phyloP scores from a whole-genome alignment of 2,113 vertebrate species.

The Centrocercus urophasianus region DNA sequence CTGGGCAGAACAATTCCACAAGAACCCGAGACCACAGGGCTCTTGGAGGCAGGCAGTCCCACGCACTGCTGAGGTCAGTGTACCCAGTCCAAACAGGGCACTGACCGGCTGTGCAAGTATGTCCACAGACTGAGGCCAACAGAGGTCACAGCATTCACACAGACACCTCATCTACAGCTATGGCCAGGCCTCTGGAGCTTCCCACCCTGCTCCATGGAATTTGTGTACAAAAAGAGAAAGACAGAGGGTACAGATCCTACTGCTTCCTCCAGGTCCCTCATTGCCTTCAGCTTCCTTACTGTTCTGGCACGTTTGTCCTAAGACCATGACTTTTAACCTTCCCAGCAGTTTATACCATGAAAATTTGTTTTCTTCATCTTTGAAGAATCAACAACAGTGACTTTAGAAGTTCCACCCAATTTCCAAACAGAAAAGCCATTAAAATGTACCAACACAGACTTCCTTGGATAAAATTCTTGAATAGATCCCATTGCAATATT shows the following conservation, averaged over 20 bases:
- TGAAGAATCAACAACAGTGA: background rate
- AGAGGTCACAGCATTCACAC: background rate
- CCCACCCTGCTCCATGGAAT: background rate
- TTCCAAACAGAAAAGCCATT: background rate
- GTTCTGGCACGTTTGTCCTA: background rate
- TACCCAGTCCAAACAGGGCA: background rate
- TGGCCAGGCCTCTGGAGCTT: background rate
- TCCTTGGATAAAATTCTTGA: background rate
- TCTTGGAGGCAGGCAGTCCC: background rate
- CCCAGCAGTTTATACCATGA: background rate
- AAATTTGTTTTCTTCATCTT: background rate
- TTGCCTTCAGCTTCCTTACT: background rate
- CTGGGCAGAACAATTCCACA: background rate
- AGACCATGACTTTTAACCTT: background rate
- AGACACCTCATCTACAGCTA: background rate
- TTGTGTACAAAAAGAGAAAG: background rate
- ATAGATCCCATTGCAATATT: background rate
- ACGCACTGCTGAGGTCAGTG: fast-evolving
- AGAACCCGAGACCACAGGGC: background rate
- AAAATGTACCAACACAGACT: background rate
- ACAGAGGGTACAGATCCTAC: background rate
- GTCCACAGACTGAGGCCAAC: background rate
- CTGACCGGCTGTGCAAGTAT: background rate
- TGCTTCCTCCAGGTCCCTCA: background rate
- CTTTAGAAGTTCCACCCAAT: background rate